These are phyloP conservation scores for Bucorvus abyssinicus DNA, from an alignment of 2,797 vertebrate species.

Conservation along the genomic window DNA sequence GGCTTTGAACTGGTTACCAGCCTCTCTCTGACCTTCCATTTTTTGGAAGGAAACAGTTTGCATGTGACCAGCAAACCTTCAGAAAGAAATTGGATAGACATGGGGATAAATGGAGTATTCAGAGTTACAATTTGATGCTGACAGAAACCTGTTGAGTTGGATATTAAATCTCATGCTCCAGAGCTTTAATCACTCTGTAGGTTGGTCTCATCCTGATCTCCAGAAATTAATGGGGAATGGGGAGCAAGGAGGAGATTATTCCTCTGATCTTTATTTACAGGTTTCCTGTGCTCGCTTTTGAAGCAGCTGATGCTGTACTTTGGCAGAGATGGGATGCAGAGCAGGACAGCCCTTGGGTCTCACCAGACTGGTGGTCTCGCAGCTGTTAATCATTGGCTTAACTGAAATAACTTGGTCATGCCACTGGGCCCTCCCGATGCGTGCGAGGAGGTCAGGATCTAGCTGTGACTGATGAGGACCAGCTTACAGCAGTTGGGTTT, in stretches of 20 bases:
- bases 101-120: background rate
- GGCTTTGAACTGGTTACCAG: background rate
- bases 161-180: background rate
- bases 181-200: background rate
- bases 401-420: accelerated
- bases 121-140: background rate
- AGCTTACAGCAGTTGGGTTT: accelerated
- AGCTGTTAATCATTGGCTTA: accelerated
- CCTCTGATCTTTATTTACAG: background rate
- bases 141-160: background rate
- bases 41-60: background rate
- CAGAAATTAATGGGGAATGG: background rate
- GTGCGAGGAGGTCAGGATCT: background rate
- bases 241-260: background rate
- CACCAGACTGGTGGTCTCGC: background rate
- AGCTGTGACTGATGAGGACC: background rate
- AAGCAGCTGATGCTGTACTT: background rate
- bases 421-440: background rate
- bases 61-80: background rate
- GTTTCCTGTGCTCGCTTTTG: background rate
- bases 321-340: background rate
- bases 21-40: background rate
- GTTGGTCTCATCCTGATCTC: background rate
- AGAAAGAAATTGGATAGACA: background rate
- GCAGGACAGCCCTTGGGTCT: background rate